A percentile compares a stretch with the other conserved stretches of the same genome.
Evolutionary conservation across 2,888 invertebrate genomes (phyloP).

Genomic region (Callinectes sapidus): DNA sequence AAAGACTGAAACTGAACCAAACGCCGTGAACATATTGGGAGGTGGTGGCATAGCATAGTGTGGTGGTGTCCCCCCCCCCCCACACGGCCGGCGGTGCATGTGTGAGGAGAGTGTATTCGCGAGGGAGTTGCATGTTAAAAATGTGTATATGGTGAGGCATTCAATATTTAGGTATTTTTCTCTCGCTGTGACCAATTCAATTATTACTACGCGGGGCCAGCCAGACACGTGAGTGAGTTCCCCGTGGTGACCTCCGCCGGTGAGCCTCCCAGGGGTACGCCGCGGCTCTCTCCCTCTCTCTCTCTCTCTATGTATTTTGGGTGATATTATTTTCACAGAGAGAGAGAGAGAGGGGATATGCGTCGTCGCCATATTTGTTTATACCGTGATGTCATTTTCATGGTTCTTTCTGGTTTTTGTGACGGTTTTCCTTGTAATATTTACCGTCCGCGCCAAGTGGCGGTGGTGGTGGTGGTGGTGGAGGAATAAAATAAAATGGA

Average conservation of each 20-base stretch:
- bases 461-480: neutral
- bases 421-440: neutral
- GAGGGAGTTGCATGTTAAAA: neutral
- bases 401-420: neutral
- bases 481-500: neutral
- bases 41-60: neutral
- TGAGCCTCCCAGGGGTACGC: neutral
- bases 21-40: neutral
- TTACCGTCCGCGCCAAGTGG: neutral
- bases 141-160: constrained; percentile 2
- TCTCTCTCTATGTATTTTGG: neutral
- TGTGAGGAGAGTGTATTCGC: neutral
- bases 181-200: constrained; percentile 12
- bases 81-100: neutral
- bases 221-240: neutral
- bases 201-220: neutral
- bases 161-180: constrained; percentile 11
- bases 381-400: neutral
- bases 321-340: neutral
- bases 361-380: neutral
- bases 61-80: too few relatives aligned
- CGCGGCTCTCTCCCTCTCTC: too few relatives aligned
- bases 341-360: neutral
- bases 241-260: neutral
- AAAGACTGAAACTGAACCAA: neutral